Evolutionary conservation across 1,140 invertebrate species (phyloP).

Genomic region (Formica exsecta): DNA sequence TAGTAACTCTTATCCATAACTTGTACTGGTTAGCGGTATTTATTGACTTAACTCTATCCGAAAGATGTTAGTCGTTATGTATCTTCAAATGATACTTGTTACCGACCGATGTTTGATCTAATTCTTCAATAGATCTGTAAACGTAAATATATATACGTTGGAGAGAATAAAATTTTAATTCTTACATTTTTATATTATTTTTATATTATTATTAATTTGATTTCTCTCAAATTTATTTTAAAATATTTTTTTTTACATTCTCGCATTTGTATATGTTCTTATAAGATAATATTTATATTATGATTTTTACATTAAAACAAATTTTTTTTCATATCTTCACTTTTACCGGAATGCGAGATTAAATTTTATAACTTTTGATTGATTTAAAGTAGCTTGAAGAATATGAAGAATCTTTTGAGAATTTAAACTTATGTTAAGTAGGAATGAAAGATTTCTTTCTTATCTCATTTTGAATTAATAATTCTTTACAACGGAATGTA

Average conservation of each 20-base stretch:
- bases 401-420: background rate
- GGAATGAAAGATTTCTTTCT: background rate
- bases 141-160: background rate
- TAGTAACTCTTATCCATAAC: slow-evolving; percentile 13
- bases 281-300: background rate
- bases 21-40: slow-evolving; percentile 35
- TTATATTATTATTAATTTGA: too few relatives aligned
- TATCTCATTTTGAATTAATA: slow-evolving; percentile 16
- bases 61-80: slow-evolving; percentile 1
- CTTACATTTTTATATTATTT: background rate
- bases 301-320: background rate
- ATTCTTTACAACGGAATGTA: background rate
- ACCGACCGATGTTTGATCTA: slow-evolving; percentile 31
- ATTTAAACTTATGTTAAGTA: background rate
- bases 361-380: background rate
- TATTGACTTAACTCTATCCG: background rate
- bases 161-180: background rate
- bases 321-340: background rate
- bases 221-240: background rate
- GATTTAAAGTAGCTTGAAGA: background rate
- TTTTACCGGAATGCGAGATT: background rate
- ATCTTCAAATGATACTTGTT: slow-evolving; percentile 46
- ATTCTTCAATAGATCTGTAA: slow-evolving; percentile 4
- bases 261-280: background rate
- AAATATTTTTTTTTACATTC: background rate